Evolutionary conservation across 2,888 invertebrate species (phyloP), one percentile per base, ranked within the genome.

Genomic region (Drosophila mimetica): DNA sequence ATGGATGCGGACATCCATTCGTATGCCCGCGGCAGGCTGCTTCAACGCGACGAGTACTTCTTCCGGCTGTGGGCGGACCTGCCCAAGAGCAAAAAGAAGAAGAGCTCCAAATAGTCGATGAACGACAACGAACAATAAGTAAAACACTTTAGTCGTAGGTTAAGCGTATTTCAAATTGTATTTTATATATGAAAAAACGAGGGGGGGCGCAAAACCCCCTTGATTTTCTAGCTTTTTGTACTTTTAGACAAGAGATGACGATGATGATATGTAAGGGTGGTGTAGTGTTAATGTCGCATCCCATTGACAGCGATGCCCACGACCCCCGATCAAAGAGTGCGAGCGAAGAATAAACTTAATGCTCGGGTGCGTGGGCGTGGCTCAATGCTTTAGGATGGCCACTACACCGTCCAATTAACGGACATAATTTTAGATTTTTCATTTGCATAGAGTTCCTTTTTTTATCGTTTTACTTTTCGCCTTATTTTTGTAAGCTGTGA

Each of bases 1-100:
- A 97, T 98, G 96, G 98, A 98, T 91, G 97, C 98, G 2, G 97
- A 97, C 90, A 97, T 98, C 80, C 94, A 95, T 80, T 96, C 96
- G 42, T 98, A 98, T 92, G 96, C 97, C n/a, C 94, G 96, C 79
- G 96, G 96, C 74, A 95, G 96, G 65, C 93, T 98, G 54, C 93
- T 97, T 53, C 94, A 96, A 77, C 95, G 96, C 87, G 97, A 97
- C 91, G 98, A 98, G 92, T 98, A 98, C 93, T 98, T 98, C 95
- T 98, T 98, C 95, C 94, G 96, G 82, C 96, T 98, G 92, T 97
- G 80, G 79, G 90, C 90, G 8, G 83, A 89, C 50, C 75, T 90
- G 34, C 90, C 90, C 65, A 89, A 85, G 36, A 85, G 77, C 50
- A 84, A 79, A 55, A 87, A 85, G 71, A 88, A 87, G 77, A 87